Evolutionary conservation across 2,888 invertebrate species (phyloP).

Genomic region (Epirrhoe alternata): DNA sequence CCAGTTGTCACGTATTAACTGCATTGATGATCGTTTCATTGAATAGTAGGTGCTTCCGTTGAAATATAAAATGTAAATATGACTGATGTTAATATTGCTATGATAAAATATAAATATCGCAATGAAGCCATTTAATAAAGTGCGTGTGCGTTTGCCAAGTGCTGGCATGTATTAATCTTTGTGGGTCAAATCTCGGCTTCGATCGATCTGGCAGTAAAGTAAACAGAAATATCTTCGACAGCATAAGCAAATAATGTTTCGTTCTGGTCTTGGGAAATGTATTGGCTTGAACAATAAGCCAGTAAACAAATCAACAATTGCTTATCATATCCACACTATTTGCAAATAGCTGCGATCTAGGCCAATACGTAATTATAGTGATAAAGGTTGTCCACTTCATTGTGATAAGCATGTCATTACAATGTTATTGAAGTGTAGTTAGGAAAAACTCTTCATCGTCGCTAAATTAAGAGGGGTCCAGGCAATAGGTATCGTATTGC

Average conservation of each 20-base stretch:
- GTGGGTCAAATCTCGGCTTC: conserved; percentile 46
- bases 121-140: conserved; percentile 42
- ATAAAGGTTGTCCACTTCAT: conserved; percentile 26
- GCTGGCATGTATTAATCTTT: conserved; percentile 55
- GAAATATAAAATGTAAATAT: conserved; percentile 25
- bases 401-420: conserved; percentile 25
- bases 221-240: conserved; percentile 37
- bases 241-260: conserved; percentile 35
- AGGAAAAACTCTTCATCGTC: conserved; percentile 1
- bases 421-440: conserved; percentile 18
- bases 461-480: not conserved
- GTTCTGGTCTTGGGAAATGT: conserved; percentile 26
- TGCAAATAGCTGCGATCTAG: conserved; percentile 31
- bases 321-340: not conserved
- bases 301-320: not conserved
- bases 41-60: conserved; percentile 87
- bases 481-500: not conserved
- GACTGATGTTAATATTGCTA: conserved; percentile 15
- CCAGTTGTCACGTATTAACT: conserved; percentile 86
- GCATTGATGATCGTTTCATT: conserved; percentile 88
- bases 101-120: conserved; percentile 17
- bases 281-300: conserved; percentile 1
- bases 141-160: conserved; percentile 53
- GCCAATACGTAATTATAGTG: conserved; percentile 39
- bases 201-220: conserved; percentile 45